Evolutionary conservation across 37 sponge, comb jelly and placozoan genomes (phyloP), one percentile per base, ranked within the genome.

Genomic region (Corticium candelabrum): DNA sequence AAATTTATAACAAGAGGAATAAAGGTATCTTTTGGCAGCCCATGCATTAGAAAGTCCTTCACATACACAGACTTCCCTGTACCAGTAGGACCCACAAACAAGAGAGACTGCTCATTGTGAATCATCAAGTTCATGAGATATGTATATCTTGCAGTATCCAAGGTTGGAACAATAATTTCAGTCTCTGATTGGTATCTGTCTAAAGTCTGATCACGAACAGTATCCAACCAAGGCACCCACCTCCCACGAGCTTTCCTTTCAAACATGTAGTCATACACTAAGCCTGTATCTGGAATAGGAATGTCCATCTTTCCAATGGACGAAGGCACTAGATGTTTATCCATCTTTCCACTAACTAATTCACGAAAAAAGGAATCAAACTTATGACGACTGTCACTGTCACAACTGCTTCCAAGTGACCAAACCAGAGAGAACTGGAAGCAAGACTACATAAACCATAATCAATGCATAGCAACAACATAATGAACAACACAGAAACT

Each of bases 1-100:
- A 97, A 97, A 80, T 97, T 97, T 43, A 95, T 81, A 39, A 96
- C 87, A 15, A 96, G 86, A n/a, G 99, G 99, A 34, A 89, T 78
- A 82, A 82, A 97, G 27, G 77, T 56, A 0, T 89, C 86, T 37
- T 83, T 91, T 75, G 91, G 85, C 43, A 97, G 82, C 1, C 84
- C 77, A 39, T 91, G 89, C 87, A 97, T 87, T 21, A 97, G 87
- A 56, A 94, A 91, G 85, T 97, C 90, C 85, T 94, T 97, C 78
- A 97, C 88, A 81, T 97, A 97, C 40, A 89, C 93, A 73, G 84
- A 86, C 82, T 97, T 97, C 0, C 99, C 99, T n/a, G 99, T 97
- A 21, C 99, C 99, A 39, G 99, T 97, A 40, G 91, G 95, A 0
- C 99, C 99, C 11, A 97, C 86, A 82, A 97, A 91, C 39, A 97